Conservation (phyloP, 1,140 invertebrate genomes). For the Vollenhovia emeryi region DNA sequence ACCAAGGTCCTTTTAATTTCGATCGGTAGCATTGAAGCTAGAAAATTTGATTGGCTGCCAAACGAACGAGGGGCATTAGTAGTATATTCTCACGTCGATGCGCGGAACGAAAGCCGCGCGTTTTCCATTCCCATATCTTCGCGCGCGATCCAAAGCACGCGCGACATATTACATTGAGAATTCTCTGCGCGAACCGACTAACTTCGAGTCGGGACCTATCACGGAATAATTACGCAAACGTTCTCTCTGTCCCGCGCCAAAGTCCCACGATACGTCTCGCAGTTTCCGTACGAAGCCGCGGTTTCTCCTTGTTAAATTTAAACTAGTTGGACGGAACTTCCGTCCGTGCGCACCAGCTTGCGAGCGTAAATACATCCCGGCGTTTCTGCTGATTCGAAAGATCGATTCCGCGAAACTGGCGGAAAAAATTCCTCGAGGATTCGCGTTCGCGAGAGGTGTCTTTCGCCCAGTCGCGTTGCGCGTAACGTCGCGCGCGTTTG, state of each 20-base stretch:
- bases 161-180: constrained; percentile 36
- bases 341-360: constrained; percentile 52
- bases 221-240: constrained; percentile 56
- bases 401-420: constrained; percentile 57
- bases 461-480: not conserved
- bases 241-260: constrained; percentile 29
- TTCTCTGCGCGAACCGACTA: constrained; percentile 13
- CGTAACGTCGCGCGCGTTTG: not conserved
- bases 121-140: not conserved
- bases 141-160: not conserved
- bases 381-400: constrained; percentile 67
- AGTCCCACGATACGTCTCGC: constrained; percentile 38
- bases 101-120: too few species aligned
- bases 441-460: not conserved
- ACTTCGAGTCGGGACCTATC: constrained; percentile 42
- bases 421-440: not conserved
- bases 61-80: not conserved
- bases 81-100: not conserved
- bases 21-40: not conserved
- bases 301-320: constrained; percentile 70
- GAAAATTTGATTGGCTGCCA: not conserved
- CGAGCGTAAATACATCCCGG: constrained; percentile 68
- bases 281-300: constrained; percentile 49
- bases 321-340: constrained; percentile 73
- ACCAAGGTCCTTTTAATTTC: not conserved